Evolutionary conservation across 1,140 invertebrate species (phyloP).

Genomic region (Conus betulinus): DNA sequence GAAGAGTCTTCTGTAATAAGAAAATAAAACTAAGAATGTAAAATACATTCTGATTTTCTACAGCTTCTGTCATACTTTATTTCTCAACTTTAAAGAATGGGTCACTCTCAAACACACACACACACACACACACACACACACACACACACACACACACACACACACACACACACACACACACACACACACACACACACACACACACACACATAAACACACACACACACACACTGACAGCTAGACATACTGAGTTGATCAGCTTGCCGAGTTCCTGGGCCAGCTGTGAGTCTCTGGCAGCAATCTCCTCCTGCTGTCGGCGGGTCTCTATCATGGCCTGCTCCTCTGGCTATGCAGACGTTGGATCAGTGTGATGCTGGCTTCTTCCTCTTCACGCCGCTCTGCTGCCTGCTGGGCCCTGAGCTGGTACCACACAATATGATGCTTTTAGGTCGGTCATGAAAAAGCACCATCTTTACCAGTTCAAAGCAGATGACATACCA

Average conservation of each 20-base stretch:
- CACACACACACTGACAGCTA: neutral
- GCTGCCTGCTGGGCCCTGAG: slow-evolving; percentile 54
- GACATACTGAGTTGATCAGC: neutral
- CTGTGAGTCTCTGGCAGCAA: slow-evolving; percentile 45
- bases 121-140: neutral
- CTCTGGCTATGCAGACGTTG: slow-evolving; percentile 55
- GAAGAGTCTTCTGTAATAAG: too few relatives aligned
- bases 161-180: neutral
- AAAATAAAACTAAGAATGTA: too few relatives aligned
- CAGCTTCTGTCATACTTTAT: too few relatives aligned
- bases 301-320: slow-evolving; percentile 39
- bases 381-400: slow-evolving; percentile 55
- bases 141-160: neutral
- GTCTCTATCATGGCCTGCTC: slow-evolving; percentile 34
- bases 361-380: slow-evolving; percentile 65
- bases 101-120: neutral
- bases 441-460: too few relatives aligned
- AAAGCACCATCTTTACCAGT: too few relatives aligned
- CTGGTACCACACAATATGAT: slow-evolving; percentile 28
- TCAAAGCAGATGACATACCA: too few relatives aligned
- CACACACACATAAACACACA: neutral
- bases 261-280: slow-evolving; percentile 48
- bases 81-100: too few relatives aligned
- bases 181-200: neutral
- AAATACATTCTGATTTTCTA: too few relatives aligned